Evolutionary conservation across 2,797 vertebrate species (phyloP).

Genomic region (Lagocephalus sceleratus): DNA sequence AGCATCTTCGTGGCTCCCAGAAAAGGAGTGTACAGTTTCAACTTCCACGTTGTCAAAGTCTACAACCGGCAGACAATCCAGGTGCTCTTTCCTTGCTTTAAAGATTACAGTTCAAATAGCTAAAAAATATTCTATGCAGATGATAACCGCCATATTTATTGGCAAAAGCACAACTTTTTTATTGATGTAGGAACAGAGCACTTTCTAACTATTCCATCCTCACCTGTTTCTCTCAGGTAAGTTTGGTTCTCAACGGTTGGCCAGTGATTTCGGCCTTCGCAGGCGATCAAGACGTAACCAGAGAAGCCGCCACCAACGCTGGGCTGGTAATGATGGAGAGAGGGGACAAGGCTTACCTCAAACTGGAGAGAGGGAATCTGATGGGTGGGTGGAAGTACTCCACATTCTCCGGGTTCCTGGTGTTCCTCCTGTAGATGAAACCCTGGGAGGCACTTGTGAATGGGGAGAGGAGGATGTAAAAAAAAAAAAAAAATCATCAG

Average conservation of each 20-base stretch:
- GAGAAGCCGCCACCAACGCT: constrained; percentile 84
- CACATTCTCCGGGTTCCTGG: constrained; percentile 85
- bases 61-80: constrained; percentile 82
- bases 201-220: not conserved
- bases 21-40: constrained; percentile 81
- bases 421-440: constrained; percentile 72
- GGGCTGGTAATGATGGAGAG: constrained; percentile 83
- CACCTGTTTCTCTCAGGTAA: constrained; percentile 72
- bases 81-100: constrained; percentile 36
- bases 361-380: constrained; percentile 84
- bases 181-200: too few species aligned
- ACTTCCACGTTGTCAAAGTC: constrained; percentile 81
- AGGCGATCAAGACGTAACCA: constrained; percentile 85
- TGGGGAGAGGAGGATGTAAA: not conserved
- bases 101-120: too few species aligned
- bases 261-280: constrained; percentile 87
- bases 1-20: constrained; percentile 77
- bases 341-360: constrained; percentile 84
- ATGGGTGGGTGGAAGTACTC: constrained; percentile 90
- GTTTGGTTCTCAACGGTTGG: constrained; percentile 83
- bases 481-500: constrained; percentile 1
- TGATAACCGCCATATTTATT: too few species aligned
- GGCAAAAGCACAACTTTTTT: too few species aligned
- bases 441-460: not conserved
- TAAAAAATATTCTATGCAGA: too few species aligned